These are phyloP conservation scores for Argyrosomus regius DNA, from an alignment of 2,797 vertebrate genomes.

Conservation along the genomic window DNA sequence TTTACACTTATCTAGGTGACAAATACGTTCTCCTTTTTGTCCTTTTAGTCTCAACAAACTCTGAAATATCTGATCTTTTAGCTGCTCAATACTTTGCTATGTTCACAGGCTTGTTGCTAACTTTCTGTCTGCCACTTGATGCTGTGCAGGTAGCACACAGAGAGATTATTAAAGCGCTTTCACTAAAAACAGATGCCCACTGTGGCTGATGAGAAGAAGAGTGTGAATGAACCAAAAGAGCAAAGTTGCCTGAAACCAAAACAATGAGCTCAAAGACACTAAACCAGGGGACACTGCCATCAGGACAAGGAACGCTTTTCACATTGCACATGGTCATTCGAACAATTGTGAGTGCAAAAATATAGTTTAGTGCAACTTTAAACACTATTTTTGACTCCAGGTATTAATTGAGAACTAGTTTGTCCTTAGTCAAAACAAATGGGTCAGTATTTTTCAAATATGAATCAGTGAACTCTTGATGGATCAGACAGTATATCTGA, in stretches of 20 bases:
- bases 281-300: not conserved
- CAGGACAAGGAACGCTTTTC: not conserved
- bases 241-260: not conserved
- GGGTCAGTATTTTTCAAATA: not conserved
- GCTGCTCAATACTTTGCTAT: not conserved
- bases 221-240: not conserved
- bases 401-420: not conserved
- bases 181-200: not conserved
- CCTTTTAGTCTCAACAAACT: not conserved
- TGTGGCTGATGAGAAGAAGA: not conserved
- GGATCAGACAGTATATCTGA: not conserved
- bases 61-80: not conserved
- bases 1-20: not conserved
- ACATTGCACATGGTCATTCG: not conserved
- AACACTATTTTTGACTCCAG: not conserved
- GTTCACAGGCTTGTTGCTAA: not conserved
- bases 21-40: not conserved
- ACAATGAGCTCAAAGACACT: not conserved
- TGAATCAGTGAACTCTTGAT: constrained; percentile 14
- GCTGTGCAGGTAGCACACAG: not conserved
- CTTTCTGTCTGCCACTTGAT: not conserved
- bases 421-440: constrained; percentile 4
- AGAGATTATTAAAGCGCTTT: not conserved
- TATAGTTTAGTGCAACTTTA: not conserved
- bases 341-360: not conserved